These are phyloP conservation scores for Pangasius krempfi DNA, from an alignment of 2,797 vertebrate species.

Conservation along the genomic window DNA sequence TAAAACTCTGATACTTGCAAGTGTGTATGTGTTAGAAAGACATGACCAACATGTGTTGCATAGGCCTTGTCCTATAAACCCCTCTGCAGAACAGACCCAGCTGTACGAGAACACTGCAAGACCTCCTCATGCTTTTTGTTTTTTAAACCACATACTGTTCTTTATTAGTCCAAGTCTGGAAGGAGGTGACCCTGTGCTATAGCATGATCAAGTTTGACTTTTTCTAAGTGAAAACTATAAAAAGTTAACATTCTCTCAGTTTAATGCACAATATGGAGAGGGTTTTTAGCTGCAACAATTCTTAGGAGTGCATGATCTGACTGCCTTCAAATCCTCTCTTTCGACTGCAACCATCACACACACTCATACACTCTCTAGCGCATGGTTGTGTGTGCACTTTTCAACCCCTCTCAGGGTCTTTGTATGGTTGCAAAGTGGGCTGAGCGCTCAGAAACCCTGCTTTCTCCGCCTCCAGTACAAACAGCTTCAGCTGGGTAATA, in stretches of 20 bases:
- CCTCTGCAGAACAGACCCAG: neutral
- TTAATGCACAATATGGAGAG: neutral
- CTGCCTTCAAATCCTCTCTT: neutral
- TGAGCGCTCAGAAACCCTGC: neutral
- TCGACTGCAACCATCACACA: neutral
- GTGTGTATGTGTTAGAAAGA: slow-evolving; percentile 15
- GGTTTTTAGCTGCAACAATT: neutral
- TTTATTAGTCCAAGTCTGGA: neutral
- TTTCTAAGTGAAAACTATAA: neutral
- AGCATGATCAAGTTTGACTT: neutral
- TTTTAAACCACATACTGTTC: neutral
- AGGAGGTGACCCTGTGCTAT: neutral
- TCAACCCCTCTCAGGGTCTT: neutral
- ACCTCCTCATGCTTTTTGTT: neutral
- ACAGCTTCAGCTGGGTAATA: neutral
- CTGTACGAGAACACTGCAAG: neutral
- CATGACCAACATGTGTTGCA: slow-evolving; percentile 7
- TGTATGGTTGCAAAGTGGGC: slow-evolving; percentile 12
- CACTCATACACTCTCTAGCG: neutral
- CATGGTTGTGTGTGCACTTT: neutral
- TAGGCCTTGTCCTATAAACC: slow-evolving; percentile 31
- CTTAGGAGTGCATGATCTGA: neutral
- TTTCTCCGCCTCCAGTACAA: slow-evolving; percentile 41
- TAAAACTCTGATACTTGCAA: neutral
- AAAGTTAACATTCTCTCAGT: neutral